These are phyloP conservation scores for Alligator sinensis DNA, from an alignment of 2,113 vertebrate species.

Conservation along the genomic window DNA sequence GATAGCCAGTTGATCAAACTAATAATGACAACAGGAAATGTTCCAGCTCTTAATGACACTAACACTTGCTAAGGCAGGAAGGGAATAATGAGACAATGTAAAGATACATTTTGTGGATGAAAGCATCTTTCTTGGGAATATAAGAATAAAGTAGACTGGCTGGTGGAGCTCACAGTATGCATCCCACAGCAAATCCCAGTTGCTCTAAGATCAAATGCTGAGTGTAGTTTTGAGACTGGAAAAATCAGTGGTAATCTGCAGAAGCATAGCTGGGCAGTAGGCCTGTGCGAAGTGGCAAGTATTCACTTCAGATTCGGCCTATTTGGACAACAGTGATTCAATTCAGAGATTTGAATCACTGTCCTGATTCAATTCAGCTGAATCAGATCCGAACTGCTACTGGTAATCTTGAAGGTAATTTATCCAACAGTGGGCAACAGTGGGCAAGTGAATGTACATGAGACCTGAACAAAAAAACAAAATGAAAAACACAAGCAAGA, in stretches of 20 bases:
- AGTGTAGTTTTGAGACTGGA: neutral
- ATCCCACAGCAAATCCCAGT: neutral
- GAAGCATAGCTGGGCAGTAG: too few relatives aligned
- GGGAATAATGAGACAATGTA: neutral
- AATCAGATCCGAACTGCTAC: too few relatives aligned
- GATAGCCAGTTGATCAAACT: neutral
- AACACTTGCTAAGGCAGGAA: neutral
- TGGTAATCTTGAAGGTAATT: too few relatives aligned
- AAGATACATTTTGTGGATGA: neutral
- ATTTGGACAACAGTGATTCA: too few relatives aligned
- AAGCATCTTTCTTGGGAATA: neutral
- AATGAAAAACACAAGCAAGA: neutral
- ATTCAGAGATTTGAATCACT: too few relatives aligned
- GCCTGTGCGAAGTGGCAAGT: too few relatives aligned
- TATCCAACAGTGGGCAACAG: too few relatives aligned
- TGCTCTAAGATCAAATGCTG: neutral
- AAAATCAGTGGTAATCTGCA: neutral
- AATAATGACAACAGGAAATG: neutral
- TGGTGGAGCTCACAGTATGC: neutral
- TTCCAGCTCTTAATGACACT: neutral
- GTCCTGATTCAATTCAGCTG: too few relatives aligned
- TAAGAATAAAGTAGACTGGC: neutral
- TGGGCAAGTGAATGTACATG: neutral
- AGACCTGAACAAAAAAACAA: neutral
- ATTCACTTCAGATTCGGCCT: too few relatives aligned